Conservation (phyloP, 2,113 vertebrate species). For the Siniperca knerii region DNA sequence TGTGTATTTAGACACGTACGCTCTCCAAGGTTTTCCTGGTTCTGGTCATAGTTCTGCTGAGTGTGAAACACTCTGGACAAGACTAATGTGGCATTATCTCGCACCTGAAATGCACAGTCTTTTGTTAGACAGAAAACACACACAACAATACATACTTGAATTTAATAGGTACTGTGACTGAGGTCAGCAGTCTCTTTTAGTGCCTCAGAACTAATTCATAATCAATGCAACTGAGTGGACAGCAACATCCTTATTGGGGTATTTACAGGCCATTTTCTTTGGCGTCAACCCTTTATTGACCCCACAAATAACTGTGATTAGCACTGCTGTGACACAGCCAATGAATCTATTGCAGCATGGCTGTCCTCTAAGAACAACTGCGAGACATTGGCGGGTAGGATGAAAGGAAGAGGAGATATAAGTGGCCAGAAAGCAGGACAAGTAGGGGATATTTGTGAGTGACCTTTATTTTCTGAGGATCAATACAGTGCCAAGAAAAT, state of each 20-base stretch:
- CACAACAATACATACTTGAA: slow-evolving; percentile 3
- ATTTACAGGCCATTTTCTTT: slow-evolving; percentile 67
- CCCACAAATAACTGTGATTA: slow-evolving; percentile 65
- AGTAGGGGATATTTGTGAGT: slow-evolving; percentile 47
- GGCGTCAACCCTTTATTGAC: slow-evolving; percentile 60
- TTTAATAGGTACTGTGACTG: slow-evolving; percentile 23
- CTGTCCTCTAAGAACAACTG: slow-evolving; percentile 32
- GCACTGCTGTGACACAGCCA: slow-evolving; percentile 45
- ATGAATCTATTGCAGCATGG: slow-evolving; percentile 39
- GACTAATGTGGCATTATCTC: slow-evolving; percentile 93
- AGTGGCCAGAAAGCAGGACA: slow-evolving; percentile 41
- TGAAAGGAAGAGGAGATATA: slow-evolving; percentile 50
- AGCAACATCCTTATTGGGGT: slow-evolving; percentile 55
- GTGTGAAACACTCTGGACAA: slow-evolving; percentile 90
- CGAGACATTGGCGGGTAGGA: not conserved
- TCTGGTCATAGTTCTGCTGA: slow-evolving; percentile 94
- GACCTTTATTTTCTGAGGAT: slow-evolving; percentile 70
- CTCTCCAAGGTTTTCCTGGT: slow-evolving; percentile 96
- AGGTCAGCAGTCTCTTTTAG: slow-evolving; percentile 46
- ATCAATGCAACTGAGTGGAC: slow-evolving; percentile 61
- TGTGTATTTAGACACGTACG: slow-evolving; percentile 83
- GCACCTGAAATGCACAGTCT: slow-evolving; percentile 87
- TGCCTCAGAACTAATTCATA: slow-evolving; percentile 55
- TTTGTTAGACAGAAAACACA: slow-evolving; percentile 27
- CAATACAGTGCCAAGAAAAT: slow-evolving; percentile 65